phyloP scores from a whole-genome alignment of 2,888 invertebrate species.

The Lasioglossum villosulum region DNA sequence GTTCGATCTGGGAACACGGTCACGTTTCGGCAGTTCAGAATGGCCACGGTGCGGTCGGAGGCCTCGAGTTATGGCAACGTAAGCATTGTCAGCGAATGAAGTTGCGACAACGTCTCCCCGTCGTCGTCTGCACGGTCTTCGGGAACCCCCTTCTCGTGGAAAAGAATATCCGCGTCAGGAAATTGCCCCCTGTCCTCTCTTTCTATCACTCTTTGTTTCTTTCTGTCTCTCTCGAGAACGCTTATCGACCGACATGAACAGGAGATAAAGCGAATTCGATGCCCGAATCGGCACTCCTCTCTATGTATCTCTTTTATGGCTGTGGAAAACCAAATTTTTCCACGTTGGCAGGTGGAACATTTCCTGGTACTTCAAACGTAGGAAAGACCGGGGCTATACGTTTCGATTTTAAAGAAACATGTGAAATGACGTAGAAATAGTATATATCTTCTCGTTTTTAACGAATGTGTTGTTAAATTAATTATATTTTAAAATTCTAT shows the following conservation, averaged over 20 bases:
- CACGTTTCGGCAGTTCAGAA: slow-evolving; percentile 57
- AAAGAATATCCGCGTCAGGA: slow-evolving; percentile 40
- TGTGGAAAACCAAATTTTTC: neutral
- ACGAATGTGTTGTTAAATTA: too few species aligned
- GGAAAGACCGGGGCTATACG: too few species aligned
- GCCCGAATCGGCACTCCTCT: neutral
- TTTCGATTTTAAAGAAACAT: too few species aligned
- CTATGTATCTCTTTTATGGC: neutral
- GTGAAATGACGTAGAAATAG: too few species aligned
- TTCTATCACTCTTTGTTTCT: neutral
- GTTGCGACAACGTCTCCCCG: slow-evolving; percentile 12
- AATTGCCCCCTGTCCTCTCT: slow-evolving; percentile 29
- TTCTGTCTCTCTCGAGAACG: neutral
- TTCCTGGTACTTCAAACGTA: neutral
- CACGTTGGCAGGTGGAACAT: neutral
- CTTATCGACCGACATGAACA: slow-evolving; percentile 13
- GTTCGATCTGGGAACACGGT: slow-evolving; percentile 55
- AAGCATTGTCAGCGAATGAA: slow-evolving; percentile 61
- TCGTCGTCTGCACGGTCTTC: neutral
- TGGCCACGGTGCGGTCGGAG: slow-evolving; percentile 8
- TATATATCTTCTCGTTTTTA: too few species aligned
- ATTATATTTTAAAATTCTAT: too few species aligned
- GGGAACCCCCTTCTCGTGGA: neutral
- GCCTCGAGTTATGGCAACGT: slow-evolving; percentile 45
- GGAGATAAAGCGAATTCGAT: slow-evolving; percentile 17